Conservation (phyloP, 2,113 vertebrate genomes). For the Xiphorhynchus elegans region DNA sequence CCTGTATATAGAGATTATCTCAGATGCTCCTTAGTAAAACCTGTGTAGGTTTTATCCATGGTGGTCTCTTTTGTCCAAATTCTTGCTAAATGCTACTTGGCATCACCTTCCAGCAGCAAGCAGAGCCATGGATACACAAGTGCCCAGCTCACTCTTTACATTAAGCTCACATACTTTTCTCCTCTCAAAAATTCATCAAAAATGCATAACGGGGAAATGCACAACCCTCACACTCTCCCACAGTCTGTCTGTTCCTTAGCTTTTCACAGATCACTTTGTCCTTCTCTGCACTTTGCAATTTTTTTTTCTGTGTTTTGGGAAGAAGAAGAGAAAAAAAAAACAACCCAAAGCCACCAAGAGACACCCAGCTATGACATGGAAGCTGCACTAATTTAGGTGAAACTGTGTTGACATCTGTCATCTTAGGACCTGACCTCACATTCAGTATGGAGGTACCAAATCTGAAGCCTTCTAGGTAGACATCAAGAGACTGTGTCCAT, state of each 20-base stretch:
- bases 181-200: neutral
- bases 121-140: neutral
- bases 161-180: neutral
- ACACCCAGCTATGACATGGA: neutral
- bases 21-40: neutral
- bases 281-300: neutral
- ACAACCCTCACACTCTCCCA: neutral
- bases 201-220: accelerated
- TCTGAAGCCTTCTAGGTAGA: neutral
- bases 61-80: neutral
- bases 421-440: neutral
- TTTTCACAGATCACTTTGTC: neutral
- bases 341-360: neutral
- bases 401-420: neutral
- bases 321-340: neutral
- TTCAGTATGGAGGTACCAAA: neutral
- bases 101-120: neutral
- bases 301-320: neutral
- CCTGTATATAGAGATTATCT: neutral
- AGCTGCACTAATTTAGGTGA: neutral
- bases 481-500: neutral
- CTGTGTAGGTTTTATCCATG: neutral
- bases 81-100: neutral
- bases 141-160: neutral
- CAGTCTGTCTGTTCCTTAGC: neutral